A percentile compares a stretch with the other conserved stretches of the same genome.
phyloP scores from a whole-genome alignment of 2,113 vertebrate species.

The Myotis lucifugus region DNA sequence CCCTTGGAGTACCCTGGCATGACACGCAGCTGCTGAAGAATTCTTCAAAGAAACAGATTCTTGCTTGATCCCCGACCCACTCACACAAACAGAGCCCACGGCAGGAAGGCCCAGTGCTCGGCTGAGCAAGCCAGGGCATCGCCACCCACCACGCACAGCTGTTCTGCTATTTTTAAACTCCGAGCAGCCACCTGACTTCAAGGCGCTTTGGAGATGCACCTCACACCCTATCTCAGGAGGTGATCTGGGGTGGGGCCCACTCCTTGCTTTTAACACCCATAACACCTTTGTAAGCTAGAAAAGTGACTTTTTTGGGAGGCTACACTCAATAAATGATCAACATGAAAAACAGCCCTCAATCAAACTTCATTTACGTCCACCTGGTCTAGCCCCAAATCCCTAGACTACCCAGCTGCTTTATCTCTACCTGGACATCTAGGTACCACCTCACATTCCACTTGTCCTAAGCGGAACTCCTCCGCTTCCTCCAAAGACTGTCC shows the following conservation, averaged over 20 bases:
- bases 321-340: neutral
- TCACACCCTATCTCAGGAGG: neutral
- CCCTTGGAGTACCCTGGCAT: neutral
- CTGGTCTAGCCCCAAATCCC: neutral
- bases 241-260: neutral
- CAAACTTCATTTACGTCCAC: neutral
- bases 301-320: neutral
- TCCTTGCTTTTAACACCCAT: neutral
- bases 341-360: neutral
- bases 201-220: neutral
- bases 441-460: neutral
- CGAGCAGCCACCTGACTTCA: constrained; percentile 25
- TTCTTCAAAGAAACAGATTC: constrained; percentile 36
- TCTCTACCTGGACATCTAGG: neutral
- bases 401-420: neutral
- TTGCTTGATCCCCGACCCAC: neutral
- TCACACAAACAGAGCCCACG: neutral
- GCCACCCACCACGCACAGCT: constrained; percentile 56
- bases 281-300: neutral
- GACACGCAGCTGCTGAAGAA: neutral
- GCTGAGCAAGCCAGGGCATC: neutral
- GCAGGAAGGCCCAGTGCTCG: constrained; percentile 10
- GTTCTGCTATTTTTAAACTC: constrained; percentile 50
- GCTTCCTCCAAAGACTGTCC: neutral
- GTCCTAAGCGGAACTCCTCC: neutral